These are phyloP conservation scores for Melozone crissalis DNA, from an alignment of 2,113 vertebrate genomes.

Conservation along the genomic window DNA sequence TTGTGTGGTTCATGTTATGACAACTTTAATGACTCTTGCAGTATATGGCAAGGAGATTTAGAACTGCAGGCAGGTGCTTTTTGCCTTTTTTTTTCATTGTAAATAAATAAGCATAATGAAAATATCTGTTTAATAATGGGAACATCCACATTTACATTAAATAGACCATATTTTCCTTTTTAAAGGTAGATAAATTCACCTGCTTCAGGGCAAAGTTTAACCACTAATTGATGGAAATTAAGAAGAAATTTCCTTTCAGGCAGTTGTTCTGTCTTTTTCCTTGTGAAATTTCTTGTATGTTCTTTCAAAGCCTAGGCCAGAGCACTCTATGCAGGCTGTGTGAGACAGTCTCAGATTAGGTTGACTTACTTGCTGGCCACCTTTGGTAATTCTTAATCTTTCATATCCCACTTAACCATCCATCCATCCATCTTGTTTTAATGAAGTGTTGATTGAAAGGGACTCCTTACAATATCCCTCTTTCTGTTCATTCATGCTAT, in stretches of 20 bases:
- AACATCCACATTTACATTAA: background rate
- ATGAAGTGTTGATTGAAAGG: background rate
- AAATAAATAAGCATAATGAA: background rate
- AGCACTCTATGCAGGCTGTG: background rate
- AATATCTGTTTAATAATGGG: background rate
- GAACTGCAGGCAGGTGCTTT: background rate
- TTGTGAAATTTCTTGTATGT: background rate
- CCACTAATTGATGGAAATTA: background rate
- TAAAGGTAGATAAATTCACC: background rate
- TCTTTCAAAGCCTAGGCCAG: background rate
- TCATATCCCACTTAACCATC: background rate
- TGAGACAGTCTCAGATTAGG: background rate
- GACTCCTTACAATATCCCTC: background rate
- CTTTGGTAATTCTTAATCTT: background rate
- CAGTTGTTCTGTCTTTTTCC: background rate
- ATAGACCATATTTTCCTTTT: background rate
- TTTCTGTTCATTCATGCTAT: background rate
- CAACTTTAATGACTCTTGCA: background rate
- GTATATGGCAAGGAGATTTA: background rate
- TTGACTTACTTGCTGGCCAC: background rate
- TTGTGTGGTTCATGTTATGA: background rate
- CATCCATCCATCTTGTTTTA: background rate
- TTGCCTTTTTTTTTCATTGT: background rate
- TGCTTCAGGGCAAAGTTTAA: background rate
- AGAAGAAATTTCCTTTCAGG: background rate